These are phyloP conservation scores for Etheostoma spectabile DNA, from an alignment of 2,113 vertebrate species.

Conservation along the genomic window DNA sequence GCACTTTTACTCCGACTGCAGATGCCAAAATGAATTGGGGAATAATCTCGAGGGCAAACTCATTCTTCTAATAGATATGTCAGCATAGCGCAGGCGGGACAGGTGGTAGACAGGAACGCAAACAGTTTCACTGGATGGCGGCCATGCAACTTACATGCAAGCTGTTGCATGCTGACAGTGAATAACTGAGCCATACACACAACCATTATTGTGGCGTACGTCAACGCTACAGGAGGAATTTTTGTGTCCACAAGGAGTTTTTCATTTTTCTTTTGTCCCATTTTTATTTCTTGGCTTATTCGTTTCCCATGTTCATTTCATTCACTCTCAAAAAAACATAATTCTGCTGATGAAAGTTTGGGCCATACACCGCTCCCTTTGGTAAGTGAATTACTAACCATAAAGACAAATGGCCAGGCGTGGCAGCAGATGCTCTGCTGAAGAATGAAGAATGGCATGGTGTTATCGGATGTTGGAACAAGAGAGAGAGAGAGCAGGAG, in stretches of 20 bases:
- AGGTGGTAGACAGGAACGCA: constrained; percentile 61
- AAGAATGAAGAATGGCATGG: constrained; percentile 61
- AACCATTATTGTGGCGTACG: constrained; percentile 34
- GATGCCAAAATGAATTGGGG: constrained; percentile 45
- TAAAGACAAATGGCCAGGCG: constrained; percentile 69
- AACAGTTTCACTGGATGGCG: constrained; percentile 56
- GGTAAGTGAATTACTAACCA: constrained; percentile 66
- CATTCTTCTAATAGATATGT: constrained; percentile 63
- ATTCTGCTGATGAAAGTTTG: constrained; percentile 59
- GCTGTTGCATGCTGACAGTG: constrained; percentile 62
- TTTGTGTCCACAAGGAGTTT: constrained; percentile 29
- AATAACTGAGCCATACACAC: constrained; percentile 39
- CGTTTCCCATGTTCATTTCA: constrained; percentile 51
- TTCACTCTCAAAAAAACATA: constrained; percentile 50
- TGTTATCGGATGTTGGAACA: constrained; percentile 62
- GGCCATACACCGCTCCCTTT: constrained; percentile 27
- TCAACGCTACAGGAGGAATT: constrained; percentile 21
- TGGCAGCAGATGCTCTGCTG: constrained; percentile 66
- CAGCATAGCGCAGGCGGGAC: constrained; percentile 51
- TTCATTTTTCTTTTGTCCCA: constrained; percentile 46
- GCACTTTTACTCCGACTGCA: constrained; percentile 44
- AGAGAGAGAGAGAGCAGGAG: constrained; percentile 27
- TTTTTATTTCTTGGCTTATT: constrained; percentile 41
- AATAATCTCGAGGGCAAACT: constrained; percentile 55
- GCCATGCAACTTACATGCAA: constrained; percentile 62